A percentile compares a stretch with the other conserved stretches of the same genome.
Conservation (phyloP, 2,888 invertebrate species). For the Mesodorylaimus sp. region DNA sequence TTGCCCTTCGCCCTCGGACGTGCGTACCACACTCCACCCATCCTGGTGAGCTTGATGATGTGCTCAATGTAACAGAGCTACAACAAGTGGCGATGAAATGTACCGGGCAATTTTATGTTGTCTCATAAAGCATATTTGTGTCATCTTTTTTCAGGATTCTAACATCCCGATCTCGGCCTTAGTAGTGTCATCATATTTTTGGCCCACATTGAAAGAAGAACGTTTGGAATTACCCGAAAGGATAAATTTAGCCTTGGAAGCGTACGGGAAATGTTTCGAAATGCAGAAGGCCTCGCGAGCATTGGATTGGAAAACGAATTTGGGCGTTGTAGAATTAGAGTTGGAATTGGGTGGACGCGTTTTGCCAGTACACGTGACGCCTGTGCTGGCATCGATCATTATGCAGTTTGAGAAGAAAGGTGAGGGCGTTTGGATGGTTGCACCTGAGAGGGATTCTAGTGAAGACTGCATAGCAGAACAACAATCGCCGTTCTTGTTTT, state of each 20-base stretch:
- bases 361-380: background rate
- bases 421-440: background rate
- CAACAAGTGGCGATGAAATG: too few relatives aligned
- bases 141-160: too few relatives aligned
- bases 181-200: slow-evolving; percentile 92
- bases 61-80: too few relatives aligned
- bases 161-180: slow-evolving; percentile 59
- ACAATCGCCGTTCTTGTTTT: background rate
- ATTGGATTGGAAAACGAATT: slow-evolving; percentile 16
- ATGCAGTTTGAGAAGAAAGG: slow-evolving; percentile 8
- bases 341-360: background rate
- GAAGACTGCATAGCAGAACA: background rate
- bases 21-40: too few relatives aligned
- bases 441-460: background rate
- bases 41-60: too few relatives aligned
- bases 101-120: too few relatives aligned
- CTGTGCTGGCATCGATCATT: slow-evolving; percentile 9
- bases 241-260: slow-evolving; percentile 14
- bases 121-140: too few relatives aligned
- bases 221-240: slow-evolving; percentile 12
- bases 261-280: slow-evolving; percentile 14
- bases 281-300: slow-evolving; percentile 14
- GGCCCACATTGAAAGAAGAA: slow-evolving; percentile 46
- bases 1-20: too few relatives aligned
- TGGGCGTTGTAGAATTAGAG: slow-evolving; percentile 13